Conservation (phyloP, 2,113 vertebrate species). For the Coptodon bakossiorum region DNA sequence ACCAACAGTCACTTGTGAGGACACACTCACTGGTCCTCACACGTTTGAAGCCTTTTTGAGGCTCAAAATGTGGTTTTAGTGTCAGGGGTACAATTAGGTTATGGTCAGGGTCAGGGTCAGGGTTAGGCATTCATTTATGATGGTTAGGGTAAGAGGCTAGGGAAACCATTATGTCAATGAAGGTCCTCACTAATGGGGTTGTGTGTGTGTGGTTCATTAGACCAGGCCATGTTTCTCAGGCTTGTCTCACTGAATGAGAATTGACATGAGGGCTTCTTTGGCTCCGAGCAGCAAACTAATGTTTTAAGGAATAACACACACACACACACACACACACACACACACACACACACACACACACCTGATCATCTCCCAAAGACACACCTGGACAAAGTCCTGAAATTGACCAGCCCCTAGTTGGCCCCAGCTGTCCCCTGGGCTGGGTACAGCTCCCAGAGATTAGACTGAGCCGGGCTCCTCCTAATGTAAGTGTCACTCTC, state of each 20-base stretch:
- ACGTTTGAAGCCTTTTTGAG: too few relatives aligned
- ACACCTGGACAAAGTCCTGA: not conserved
- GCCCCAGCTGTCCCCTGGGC: not conserved
- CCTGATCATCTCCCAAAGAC: not conserved
- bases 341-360: not conserved
- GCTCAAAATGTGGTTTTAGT: too few relatives aligned
- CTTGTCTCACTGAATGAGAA: not conserved
- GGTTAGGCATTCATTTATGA: too few relatives aligned
- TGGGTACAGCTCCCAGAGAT: not conserved
- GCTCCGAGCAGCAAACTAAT: constrained; percentile 6
- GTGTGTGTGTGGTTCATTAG: not conserved
- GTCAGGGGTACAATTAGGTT: too few relatives aligned
- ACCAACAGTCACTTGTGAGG: too few relatives aligned
- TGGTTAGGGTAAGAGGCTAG: too few relatives aligned
- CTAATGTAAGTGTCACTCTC: not conserved
- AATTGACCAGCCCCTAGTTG: not conserved
- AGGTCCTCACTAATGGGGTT: too few relatives aligned
- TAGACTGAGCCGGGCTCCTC: not conserved
- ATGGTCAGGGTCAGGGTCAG: too few relatives aligned
- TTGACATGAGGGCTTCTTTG: constrained; percentile 4
- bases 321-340: not conserved
- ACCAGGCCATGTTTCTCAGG: not conserved
- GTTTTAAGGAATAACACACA: not conserved
- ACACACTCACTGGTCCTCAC: too few relatives aligned
- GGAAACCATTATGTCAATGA: too few relatives aligned